Evolutionary conservation across 2,113 vertebrate genomes (phyloP), one percentile per base, ranked within the genome.

Genomic region (Acanthochromis polyacanthus): DNA sequence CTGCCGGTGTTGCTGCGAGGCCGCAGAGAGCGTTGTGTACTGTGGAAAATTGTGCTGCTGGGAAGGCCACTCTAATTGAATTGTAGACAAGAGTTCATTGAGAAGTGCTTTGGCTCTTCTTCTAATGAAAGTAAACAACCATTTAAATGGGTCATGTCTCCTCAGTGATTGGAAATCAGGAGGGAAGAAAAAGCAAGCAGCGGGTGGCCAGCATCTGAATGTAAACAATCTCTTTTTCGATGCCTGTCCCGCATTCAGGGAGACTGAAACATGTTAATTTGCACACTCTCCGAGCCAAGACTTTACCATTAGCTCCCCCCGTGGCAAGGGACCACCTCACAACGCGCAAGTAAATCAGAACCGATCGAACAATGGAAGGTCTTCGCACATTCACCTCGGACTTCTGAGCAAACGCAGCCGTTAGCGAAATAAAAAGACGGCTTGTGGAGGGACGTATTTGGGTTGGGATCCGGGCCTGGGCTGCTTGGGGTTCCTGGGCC

Each of bases 31-130:
- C 58, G 75, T 89, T 90, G 88, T 87, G 81, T 75, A 80, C 83
- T 66, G 65, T 80, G 69, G 86, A 90, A 90, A 93, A 88, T 73
- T 78, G 80, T 80, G 84, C 82, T 81, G 78, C 91, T 89, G 86
- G 88, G 93, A 92, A 90, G 89, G 88, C 92, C 90, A 89, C 88
- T 89, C 91, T 95, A 95, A 95, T 95, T 95, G 90, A 95, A 95
- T 94, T 94, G 94, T 95, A 95, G 93, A 95, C 94, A 95, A 95
- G 93, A 95, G 93, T 93, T 94, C 93, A 95, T 95, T 95, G 93
- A 95, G 92, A 84, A 94, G 91, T 82, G 81, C 89, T 90, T 95
- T 94, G 90, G 91, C 91, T 85, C 89, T 87, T 90, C 83, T 90
- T 93, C 93, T 88, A 91, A 94, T 93, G 88, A 92, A 95, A 95